phyloP scores from a whole-genome alignment of 2,113 vertebrate species.

The Dasypus novemcinctus region DNA sequence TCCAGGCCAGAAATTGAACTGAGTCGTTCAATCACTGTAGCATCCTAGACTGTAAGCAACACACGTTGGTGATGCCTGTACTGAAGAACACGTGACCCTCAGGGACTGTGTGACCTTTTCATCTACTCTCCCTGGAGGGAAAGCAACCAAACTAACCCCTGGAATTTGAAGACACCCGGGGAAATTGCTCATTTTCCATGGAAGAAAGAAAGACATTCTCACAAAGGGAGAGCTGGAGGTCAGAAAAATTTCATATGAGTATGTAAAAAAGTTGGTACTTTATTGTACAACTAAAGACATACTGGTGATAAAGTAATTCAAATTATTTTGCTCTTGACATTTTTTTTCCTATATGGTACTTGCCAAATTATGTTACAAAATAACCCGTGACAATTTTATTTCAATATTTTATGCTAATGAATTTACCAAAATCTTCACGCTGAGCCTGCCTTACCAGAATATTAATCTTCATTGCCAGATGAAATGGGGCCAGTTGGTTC shows the following conservation, averaged over 20 bases:
- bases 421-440: neutral
- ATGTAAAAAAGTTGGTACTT: neutral
- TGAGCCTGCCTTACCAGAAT: neutral
- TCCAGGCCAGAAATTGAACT: neutral
- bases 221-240: neutral
- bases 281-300: neutral
- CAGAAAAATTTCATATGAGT: neutral
- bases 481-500: neutral
- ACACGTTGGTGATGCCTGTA: rapidly evolving
- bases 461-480: neutral
- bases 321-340: neutral
- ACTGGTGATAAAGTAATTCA: neutral
- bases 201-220: neutral
- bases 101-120: neutral
- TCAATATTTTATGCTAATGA: neutral
- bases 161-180: neutral
- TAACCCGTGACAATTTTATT: neutral
- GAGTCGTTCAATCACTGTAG: neutral
- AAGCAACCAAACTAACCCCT: neutral
- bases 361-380: neutral
- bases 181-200: neutral
- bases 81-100: rapidly evolving
- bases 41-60: neutral
- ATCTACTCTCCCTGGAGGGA: neutral
- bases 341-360: neutral